phyloP scores from a whole-genome alignment of 2,888 invertebrate genomes.

The Sussaba pulchella region DNA sequence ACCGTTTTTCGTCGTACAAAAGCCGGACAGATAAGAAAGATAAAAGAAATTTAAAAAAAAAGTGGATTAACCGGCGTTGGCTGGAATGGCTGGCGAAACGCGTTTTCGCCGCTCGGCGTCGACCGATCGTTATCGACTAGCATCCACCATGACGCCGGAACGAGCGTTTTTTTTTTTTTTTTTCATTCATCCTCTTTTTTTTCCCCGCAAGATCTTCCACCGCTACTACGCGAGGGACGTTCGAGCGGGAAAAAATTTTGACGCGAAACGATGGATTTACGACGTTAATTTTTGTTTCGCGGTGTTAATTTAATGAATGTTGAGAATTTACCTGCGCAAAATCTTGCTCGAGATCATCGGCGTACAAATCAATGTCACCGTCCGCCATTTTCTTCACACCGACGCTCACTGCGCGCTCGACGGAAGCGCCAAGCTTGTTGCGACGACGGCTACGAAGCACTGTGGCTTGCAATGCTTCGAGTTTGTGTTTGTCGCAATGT shows the following conservation, averaged over 20 bases:
- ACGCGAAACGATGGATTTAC: too few relatives aligned
- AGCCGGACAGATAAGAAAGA: neutral
- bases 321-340: constrained; percentile 90
- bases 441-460: constrained; percentile 20
- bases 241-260: neutral
- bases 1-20: neutral
- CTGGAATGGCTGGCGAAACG: constrained; percentile 12
- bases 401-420: constrained; percentile 77
- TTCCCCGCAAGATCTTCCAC: too few relatives aligned
- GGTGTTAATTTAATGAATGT: constrained; percentile 39
- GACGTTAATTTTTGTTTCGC: neutral
- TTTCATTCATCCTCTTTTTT: too few relatives aligned
- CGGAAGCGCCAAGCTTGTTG: constrained; percentile 59
- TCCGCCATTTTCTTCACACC: constrained; percentile 92
- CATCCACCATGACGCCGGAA: constrained; percentile 76
- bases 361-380: constrained; percentile 98
- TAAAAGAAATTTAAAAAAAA: neutral
- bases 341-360: constrained; percentile 98
- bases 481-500: too few relatives aligned
- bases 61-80: constrained; percentile 14
- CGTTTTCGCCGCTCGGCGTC: constrained; percentile 49
- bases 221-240: too few relatives aligned
- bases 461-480: neutral
- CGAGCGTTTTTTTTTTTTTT: constrained; percentile 53
- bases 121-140: constrained; percentile 74